Evolutionary conservation across 2,888 invertebrate species (phyloP), one percentile per base, ranked within the genome.

Genomic region (Drosophila fungiperda): DNA sequence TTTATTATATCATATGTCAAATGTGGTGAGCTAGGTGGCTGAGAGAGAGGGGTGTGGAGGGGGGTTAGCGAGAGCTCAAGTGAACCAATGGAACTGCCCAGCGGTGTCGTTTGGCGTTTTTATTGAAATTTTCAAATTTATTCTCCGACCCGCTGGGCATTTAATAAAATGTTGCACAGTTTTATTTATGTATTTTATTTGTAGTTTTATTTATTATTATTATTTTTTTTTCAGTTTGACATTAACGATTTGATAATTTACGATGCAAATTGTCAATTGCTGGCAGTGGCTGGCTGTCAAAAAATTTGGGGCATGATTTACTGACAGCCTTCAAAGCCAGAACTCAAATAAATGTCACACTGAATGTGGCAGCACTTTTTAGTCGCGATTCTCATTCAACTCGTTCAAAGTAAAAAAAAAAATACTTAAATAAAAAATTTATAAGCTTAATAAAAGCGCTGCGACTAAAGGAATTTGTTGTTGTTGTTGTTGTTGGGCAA

Each of bases 401-500:
- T 80, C 85, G 70, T 83, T 85, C 87, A 89, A 85, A 90, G 90
- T 70, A 68, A 73, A 15, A 45, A 87, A 89, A 88, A 40, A 15
- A 45, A 87, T 87, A 83, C 89, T 87, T 90, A 70, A 85, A 87
- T 90, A 87, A 87, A 87, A 82, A 85, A 82, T 89, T 53, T 87
- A 90, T 87, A 83, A 86, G 89, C 90, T 90, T 89, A 89, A 86
- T 90, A 90, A 86, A 90, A 90, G 77, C 67, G 75, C 57, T 83
- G 89, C 83, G 72, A 68, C 69, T 29, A 17, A 20, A 45, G 36
- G 42, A 20, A 36, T 29, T 55, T 55, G 36, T 12, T 45, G 23
- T 12, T 45, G 7, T 29, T 49, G 17, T 29, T 49, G 11, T n/a
- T 40, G 79, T 52, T 73, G 53, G 20, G 40, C 36, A 68, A 64